These are phyloP conservation scores for Etia nguti DNA, from an alignment of 2,113 vertebrate species.

Conservation along the genomic window DNA sequence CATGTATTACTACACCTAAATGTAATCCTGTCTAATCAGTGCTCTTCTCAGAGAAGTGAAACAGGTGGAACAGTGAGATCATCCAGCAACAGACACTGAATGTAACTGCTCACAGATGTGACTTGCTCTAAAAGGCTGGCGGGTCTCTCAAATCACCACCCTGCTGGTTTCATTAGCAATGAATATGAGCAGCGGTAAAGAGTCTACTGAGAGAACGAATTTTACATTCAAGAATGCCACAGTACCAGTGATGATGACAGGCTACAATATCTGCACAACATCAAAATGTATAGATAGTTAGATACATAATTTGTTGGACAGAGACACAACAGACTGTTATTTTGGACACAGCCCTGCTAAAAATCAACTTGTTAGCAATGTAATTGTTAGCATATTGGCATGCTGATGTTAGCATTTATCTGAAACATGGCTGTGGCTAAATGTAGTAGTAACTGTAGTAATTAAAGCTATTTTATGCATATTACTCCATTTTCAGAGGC, in stretches of 20 bases:
- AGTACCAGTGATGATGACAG: background rate
- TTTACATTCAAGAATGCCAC: background rate
- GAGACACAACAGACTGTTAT: background rate
- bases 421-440: background rate
- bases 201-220: background rate
- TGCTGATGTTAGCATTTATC: background rate
- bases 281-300: background rate
- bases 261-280: background rate
- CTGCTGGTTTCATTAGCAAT: background rate
- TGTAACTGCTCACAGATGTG: constrained; percentile 2
- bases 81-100: background rate
- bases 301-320: background rate
- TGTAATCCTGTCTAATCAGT: background rate
- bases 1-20: background rate
- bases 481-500: background rate
- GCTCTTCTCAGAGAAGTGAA: background rate
- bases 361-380: background rate
- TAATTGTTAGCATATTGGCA: background rate
- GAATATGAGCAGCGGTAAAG: background rate
- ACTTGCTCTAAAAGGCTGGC: background rate
- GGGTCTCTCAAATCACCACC: background rate
- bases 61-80: background rate
- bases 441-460: background rate
- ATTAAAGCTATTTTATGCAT: background rate
- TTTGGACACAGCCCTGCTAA: background rate